Evolutionary conservation across 2,797 vertebrate species (phyloP).

Genomic region (Peromyscus eremicus): DNA sequence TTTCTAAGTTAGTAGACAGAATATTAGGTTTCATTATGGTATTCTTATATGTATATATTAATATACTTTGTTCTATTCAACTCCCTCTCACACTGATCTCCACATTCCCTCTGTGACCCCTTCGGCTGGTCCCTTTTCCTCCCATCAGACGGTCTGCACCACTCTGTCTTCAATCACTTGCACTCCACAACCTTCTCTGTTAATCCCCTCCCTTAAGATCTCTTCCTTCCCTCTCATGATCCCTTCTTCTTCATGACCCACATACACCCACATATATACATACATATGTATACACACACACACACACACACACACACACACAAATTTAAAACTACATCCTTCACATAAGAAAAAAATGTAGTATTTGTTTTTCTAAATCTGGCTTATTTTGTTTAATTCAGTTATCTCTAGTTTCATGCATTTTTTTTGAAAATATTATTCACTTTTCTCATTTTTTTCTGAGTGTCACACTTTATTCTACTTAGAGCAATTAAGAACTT

Average conservation of each 20-base stretch:
- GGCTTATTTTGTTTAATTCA: not conserved
- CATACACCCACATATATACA: not conserved
- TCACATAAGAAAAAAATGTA: not conserved
- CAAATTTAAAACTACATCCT: not conserved
- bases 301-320: too few relatives aligned
- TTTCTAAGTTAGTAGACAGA: not conserved
- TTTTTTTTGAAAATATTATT: not conserved
- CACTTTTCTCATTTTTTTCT: not conserved
- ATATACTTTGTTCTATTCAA: not conserved
- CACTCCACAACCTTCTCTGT: not conserved
- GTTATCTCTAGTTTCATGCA: not conserved
- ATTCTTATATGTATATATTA: not conserved
- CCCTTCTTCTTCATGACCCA: not conserved
- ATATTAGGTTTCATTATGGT: not conserved
- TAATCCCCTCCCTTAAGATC: not conserved
- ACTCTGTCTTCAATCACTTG: not conserved
- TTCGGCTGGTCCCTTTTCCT: not conserved
- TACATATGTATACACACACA: not conserved
- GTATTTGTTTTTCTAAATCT: not conserved
- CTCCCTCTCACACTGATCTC: not conserved
- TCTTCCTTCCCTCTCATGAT: not conserved
- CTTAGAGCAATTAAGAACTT: slow-evolving; percentile 6
- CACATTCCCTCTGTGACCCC: not conserved
- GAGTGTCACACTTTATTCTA: slow-evolving; percentile 12
- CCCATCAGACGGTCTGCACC: too few relatives aligned